A percentile compares a stretch with the other conserved stretches of the same genome.
Conservation (phyloP, 2,888 invertebrate species). For the Tetheella fluctuosa region DNA sequence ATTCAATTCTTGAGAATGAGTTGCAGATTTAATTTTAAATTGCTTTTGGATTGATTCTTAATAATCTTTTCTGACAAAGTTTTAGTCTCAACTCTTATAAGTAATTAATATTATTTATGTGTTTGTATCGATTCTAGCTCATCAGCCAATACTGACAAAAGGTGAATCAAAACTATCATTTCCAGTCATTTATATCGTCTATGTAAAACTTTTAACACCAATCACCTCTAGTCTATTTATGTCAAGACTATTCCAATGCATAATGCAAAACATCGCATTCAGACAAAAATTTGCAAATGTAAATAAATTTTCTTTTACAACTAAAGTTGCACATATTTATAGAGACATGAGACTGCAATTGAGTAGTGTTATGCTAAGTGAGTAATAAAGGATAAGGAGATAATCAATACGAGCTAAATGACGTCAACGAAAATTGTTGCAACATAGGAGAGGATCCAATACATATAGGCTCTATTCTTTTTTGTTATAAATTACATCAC, state of each 20-base stretch:
- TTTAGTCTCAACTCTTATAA: background rate
- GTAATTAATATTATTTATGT: background rate
- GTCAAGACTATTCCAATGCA: background rate
- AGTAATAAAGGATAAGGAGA: background rate
- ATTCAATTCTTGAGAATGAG: slow-evolving; percentile 56
- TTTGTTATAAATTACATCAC: background rate
- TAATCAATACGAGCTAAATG: too few species aligned
- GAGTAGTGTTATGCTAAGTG: background rate
- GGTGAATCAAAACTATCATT: too few species aligned
- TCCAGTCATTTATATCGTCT: too few species aligned
- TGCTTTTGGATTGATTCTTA: slow-evolving; percentile 24
- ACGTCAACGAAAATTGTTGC: too few species aligned
- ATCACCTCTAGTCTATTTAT: background rate
- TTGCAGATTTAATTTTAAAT: slow-evolving; percentile 41
- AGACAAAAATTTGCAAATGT: background rate
- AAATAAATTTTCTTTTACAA: background rate
- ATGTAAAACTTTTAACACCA: too few species aligned
- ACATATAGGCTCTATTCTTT: background rate
- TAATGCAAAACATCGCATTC: background rate
- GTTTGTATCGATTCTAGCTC: background rate
- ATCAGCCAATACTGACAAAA: background rate
- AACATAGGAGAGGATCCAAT: background rate
- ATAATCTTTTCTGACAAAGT: slow-evolving; percentile 13
- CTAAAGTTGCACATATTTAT: background rate
- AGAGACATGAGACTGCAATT: background rate